Evolutionary conservation across 2,888 invertebrate species (phyloP), one percentile per base, ranked within the genome.

Genomic region (Adelognathus sp.): DNA sequence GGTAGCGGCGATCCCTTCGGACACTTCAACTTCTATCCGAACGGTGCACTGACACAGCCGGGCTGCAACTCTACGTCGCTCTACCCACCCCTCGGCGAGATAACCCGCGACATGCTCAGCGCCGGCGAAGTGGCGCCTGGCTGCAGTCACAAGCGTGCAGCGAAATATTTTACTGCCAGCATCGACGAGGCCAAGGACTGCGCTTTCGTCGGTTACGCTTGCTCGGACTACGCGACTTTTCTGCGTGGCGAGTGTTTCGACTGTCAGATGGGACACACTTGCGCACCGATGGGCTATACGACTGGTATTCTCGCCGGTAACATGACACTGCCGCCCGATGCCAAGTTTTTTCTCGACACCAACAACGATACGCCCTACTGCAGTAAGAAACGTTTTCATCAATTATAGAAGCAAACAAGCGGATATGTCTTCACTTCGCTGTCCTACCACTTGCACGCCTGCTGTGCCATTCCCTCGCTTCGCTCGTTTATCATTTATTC

Each of bases 1-100:
- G 92, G 92, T 3, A 87, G 88, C 14, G 86, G 81, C 29, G 83
- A 88, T 69, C 70, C 87, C 2, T 80, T 90, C 52, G 92, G 92
- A 0, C 91, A 92, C 79, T 87, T 89, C 16, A 92, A 92, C 83
- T 92, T 92, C 82, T 91, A 87, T 73, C 86, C 92, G 3, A 92
- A 92, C 76, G 88, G 89, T 16, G 92, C 90, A 0, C 79, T 85
- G 3, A 66, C 82, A 5, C 92, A 92, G 80, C 92, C 92, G 0
- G 91, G 91, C 9, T 92, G 92, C 81, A 84, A 88, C 29, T 86
- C 86, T 14, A 85, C 88, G 7, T 82, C 80, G 16, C 76, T 82
- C 11, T 83, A 83, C 61, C 83, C 86, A 0, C 82, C 86, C 18
- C 74, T 92, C n/a, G 50, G 81, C 3, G 84, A 86, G 11, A 71